These are phyloP conservation scores for Scalopus aquaticus DNA, from an alignment of 2,113 vertebrate genomes.

Conservation along the genomic window DNA sequence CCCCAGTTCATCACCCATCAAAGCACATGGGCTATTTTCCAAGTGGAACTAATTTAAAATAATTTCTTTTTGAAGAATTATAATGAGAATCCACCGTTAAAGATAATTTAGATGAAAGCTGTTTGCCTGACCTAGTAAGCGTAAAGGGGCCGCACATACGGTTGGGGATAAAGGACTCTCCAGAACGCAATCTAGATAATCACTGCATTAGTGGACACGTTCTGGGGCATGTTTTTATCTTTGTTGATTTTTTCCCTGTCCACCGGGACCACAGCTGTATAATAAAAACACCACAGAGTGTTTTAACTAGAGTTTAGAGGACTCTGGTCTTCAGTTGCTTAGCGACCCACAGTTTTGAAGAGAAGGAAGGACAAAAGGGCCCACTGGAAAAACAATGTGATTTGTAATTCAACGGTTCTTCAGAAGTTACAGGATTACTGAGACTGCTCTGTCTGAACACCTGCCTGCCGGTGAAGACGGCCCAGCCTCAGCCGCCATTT, in stretches of 20 bases:
- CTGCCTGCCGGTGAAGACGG: too few species aligned
- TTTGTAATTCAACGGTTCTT: not conserved
- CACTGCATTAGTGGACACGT: conserved; percentile 45
- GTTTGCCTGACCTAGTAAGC: conserved; percentile 44
- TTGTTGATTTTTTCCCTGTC: not conserved
- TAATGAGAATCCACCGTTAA: conserved; percentile 62
- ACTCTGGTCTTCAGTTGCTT: conserved; percentile 65
- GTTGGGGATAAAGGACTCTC: conserved; percentile 54
- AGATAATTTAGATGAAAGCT: conserved; percentile 68
- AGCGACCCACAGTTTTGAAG: conserved; percentile 72
- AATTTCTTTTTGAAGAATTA: conserved; percentile 63
- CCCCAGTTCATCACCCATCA: conserved; percentile 24
- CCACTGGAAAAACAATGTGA: conserved; percentile 1
- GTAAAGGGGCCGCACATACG: not conserved
- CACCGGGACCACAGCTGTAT: not conserved
- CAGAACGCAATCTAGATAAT: conserved; percentile 42
- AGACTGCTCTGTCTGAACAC: not conserved
- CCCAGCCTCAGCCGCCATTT: not conserved
- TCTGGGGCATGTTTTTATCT: conserved; percentile 9
- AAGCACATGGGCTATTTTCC: conserved; percentile 40
- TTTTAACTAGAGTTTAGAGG: conserved; percentile 26
- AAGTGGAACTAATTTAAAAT: conserved; percentile 69
- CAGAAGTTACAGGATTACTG: not conserved
- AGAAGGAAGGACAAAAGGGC: conserved; percentile 52
- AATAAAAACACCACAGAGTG: conserved; percentile 7